Base-by-base conservation (phyloP, 2,113 vertebrate species). In the Girardinichthys multiradiatus region DNA sequence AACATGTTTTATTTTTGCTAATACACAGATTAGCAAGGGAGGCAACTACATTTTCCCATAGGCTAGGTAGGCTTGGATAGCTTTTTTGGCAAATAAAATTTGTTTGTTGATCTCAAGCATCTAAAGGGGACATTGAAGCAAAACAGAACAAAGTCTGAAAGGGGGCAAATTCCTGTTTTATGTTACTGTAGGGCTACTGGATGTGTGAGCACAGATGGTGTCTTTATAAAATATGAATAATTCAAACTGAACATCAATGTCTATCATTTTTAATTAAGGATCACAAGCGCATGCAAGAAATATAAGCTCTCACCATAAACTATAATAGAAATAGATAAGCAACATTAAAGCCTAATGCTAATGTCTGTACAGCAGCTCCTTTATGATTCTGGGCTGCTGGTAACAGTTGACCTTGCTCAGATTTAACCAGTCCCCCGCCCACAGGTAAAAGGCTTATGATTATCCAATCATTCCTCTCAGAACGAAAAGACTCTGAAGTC, bases 261-360 rank as follows among this genome's bases (percentile, higher is more conserved):
- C 13, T 13, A 17, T 28, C 13, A 13, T 28, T 57, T 45, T 58
- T 27, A 2, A 75, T 58, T 62, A 9, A 81, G 33, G 6, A 65
- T 75, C 29, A 73, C 64, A 61, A 45, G 57, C 42, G 70, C 61
- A 64, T 48, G 30, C n/a, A n/a, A 28, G 33, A 59, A 24, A 68
- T 8, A 17, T 1, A n/a, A 30, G 57, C 54, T 31, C 28, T 79
- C 58, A 48, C 72, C 45, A 39, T 26, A 59, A 45, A 24, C 48
- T 21, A 21, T 64, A 33, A 85, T 64, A 68, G 68, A 83, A 70
- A 77, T 57, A 62, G 39, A 59, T 35, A 28, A 31, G 61, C 15
- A 48, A 73, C 63, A 74, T 68, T 33, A 62, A 85, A 81, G 27
- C 26, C 24, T 35, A 67, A 84, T 72, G 74, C 29, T 51, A 72